Conservation (phyloP, 2,797 vertebrate species). For the Enteromius treurensis region DNA sequence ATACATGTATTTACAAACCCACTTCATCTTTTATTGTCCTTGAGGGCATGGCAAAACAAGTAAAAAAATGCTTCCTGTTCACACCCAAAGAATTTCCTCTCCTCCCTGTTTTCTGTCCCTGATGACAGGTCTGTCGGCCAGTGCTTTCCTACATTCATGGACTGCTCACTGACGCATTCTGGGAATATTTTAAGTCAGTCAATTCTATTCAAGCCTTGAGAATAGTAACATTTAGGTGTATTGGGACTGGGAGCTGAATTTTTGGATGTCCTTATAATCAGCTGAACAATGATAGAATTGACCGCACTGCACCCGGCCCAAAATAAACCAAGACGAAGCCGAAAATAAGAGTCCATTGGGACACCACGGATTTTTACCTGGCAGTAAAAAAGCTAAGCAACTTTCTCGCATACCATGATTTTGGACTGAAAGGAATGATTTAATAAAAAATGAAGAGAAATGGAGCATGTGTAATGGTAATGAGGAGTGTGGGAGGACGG, state of each 20-base stretch:
- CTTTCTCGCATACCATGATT: not conserved
- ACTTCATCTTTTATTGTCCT: conserved; percentile 54
- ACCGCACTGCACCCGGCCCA: not conserved
- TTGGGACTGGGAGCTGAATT: not conserved
- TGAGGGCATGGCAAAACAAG: conserved; percentile 47
- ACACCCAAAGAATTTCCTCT: conserved; percentile 64
- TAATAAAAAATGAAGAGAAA: conserved; percentile 1
- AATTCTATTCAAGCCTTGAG: not conserved
- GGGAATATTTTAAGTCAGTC: not conserved
- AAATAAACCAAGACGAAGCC: conserved; percentile 4
- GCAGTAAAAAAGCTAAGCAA: not conserved
- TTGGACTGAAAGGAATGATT: not conserved
- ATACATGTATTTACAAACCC: not conserved
- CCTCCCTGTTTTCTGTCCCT: conserved; percentile 62
- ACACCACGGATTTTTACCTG: not conserved
- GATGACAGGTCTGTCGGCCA: conserved; percentile 69
- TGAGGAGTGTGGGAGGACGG: conserved; percentile 17
- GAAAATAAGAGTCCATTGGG: conserved; percentile 1
- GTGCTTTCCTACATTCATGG: conserved; percentile 75
- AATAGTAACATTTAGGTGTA: conserved; percentile 11
- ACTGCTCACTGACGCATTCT: conserved; percentile 43
- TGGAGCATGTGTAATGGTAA: conserved; percentile 39
- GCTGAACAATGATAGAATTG: conserved; percentile 2
- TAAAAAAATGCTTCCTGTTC: conserved; percentile 37
- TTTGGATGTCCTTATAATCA: not conserved